Evolutionary conservation across 2,888 invertebrate genomes (phyloP), one percentile per base, ranked within the genome.

Genomic region (Xanthorhoe spadicearia): DNA sequence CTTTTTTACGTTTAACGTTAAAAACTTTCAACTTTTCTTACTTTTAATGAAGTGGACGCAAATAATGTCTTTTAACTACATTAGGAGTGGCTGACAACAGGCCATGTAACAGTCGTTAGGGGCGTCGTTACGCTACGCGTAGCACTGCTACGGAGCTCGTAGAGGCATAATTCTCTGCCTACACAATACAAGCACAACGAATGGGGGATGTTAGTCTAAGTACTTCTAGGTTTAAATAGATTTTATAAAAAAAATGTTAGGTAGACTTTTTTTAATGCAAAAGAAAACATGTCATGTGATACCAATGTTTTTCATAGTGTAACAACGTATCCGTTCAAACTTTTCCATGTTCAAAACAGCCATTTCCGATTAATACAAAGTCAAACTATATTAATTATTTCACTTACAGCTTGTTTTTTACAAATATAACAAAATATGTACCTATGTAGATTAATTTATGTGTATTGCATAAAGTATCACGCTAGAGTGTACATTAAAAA

Each of bases 401-500:
- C 13, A 17, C 48, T 4, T 7, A 15, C 46, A 15, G 0, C n/a
- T 15, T 7, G 1, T 10, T 10, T 46, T 46, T 48, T 17, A 15
- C 7, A 17, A 48, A 48, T 13, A 3, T 17, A 15, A 17, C 17
- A 48, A 17, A 17, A 48, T 48, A 46, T 46, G 1, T 46, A 13
- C n/a, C n/a, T n/a, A n/a, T n/a, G 46, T n/a, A 46, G 4, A 46
- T 46, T 28, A 52, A n/a, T 18, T 28, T 32, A 0, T 8, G n/a
- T 57, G 17, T 13, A 49, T 54, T 61, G 28, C 43, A 58, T 49
- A 55, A 62, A 18, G 43, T 59, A 59, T 51, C 5, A 10, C 9
- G 7, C 66, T 49, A 61, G 65, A 51, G 19, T 70, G 69, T 83
- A 81, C 83, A 87, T 87, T 84, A 84, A 85, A 83, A 85, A 85